phyloP scores from a whole-genome alignment of 2,113 vertebrate species.

The Raphicerus campestris region DNA sequence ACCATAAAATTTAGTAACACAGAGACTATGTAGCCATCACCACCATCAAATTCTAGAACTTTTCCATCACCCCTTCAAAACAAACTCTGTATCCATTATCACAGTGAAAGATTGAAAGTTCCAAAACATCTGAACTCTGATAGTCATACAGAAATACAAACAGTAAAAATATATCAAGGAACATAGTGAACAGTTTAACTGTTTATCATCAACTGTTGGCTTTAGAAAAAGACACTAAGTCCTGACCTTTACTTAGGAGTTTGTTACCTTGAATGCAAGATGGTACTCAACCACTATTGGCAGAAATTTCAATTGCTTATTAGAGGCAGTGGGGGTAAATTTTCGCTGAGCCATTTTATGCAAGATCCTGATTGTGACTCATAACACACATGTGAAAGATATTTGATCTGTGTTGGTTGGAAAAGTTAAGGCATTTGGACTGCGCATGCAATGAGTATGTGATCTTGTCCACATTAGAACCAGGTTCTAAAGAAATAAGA shows the following conservation, averaged over 20 bases:
- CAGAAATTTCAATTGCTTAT: not conserved
- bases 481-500: conserved; percentile 4
- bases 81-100: not conserved
- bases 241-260: not conserved
- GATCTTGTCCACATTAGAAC: not conserved
- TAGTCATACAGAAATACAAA: not conserved
- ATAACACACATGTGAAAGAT: not conserved
- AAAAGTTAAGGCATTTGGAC: not conserved
- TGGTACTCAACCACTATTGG: not conserved
- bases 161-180: not conserved
- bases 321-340: not conserved
- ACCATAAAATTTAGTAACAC: not conserved
- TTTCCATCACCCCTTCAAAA: not conserved
- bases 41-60: not conserved
- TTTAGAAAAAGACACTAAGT: not conserved
- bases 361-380: not conserved
- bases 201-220: not conserved
- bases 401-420: not conserved
- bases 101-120: not conserved
- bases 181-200: not conserved
- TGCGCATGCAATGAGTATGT: not conserved
- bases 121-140: not conserved
- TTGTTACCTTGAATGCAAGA: not conserved
- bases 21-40: not conserved
- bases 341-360: not conserved